These are phyloP conservation scores for Sthenelais limicola DNA, from an alignment of 2,888 invertebrate species.

Conservation along the genomic window DNA sequence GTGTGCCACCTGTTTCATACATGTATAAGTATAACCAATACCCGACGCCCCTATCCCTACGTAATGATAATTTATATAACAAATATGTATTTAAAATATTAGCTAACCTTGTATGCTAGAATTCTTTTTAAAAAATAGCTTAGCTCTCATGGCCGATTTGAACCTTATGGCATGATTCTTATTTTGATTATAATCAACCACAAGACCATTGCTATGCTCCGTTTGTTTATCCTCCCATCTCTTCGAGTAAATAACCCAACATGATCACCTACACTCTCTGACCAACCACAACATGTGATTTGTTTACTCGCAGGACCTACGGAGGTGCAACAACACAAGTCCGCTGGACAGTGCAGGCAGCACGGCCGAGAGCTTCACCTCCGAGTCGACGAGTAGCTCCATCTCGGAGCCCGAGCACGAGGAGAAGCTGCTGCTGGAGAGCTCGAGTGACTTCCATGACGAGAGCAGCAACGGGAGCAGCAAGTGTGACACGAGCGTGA, in stretches of 20 bases:
- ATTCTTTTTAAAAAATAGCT: too few species aligned
- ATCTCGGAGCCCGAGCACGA: constrained; percentile 38
- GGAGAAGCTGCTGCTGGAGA: constrained; percentile 13
- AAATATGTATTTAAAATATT: too few species aligned
- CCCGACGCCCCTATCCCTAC: too few species aligned
- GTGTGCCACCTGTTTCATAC: too few species aligned
- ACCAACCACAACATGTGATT: not conserved
- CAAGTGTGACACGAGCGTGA: too few species aligned
- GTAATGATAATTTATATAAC: too few species aligned
- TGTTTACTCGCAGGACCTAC: constrained; percentile 61
- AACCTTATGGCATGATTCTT: too few species aligned
- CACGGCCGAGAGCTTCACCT: constrained; percentile 69
- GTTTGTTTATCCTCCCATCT: not conserved
- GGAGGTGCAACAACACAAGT: constrained; percentile 69
- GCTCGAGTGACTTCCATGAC: not conserved
- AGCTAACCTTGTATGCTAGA: too few species aligned
- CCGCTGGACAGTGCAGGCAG: constrained; percentile 75
- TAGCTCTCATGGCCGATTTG: too few species aligned
- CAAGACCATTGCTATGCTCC: not conserved
- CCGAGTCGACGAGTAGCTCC: constrained; percentile 60
- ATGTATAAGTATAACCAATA: too few species aligned
- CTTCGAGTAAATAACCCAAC: not conserved
- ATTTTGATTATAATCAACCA: not conserved
- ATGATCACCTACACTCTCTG: not conserved
- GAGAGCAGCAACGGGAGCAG: constrained; percentile 23